These are phyloP conservation scores for Colostygia pectinataria DNA, from an alignment of 2,888 invertebrate species.

Conservation along the genomic window DNA sequence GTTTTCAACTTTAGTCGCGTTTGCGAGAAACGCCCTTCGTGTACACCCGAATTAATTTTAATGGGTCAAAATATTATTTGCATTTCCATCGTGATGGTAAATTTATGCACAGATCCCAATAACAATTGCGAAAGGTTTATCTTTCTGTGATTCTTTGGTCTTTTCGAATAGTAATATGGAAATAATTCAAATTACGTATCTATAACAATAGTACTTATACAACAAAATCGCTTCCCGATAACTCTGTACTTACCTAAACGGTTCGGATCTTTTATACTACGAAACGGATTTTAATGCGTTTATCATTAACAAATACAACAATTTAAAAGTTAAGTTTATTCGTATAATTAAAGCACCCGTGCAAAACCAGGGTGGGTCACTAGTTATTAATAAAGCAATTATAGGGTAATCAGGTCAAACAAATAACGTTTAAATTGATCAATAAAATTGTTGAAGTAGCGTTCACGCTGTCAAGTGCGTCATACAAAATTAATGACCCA, in stretches of 20 bases:
- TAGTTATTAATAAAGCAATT: background rate
- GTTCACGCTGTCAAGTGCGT: constrained; percentile 10
- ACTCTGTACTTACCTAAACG: no score
- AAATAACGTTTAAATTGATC: constrained; percentile 3
- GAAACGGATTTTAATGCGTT: no score
- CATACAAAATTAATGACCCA: constrained; percentile 30
- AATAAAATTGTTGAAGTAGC: constrained; percentile 9
- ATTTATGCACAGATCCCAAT: constrained; percentile 25
- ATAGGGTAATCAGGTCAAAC: background rate
- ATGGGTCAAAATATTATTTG: constrained; percentile 26
- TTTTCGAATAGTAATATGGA: background rate
- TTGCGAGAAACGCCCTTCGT: no score
- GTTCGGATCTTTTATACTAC: no score
- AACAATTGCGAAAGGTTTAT: constrained; percentile 17
- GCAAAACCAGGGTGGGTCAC: no score
- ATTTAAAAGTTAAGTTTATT: no score
- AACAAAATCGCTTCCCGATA: no score
- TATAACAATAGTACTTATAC: no score
- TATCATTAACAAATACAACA: no score
- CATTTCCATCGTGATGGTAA: constrained; percentile 27
- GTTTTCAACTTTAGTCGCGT: no score
- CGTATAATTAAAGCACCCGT: no score
- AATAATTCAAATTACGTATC: background rate
- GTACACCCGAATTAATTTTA: no score
- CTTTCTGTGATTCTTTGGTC: constrained; percentile 3